phyloP scores from a whole-genome alignment of 2,797 vertebrate genomes.

The Muraenolepis orangiensis region DNA sequence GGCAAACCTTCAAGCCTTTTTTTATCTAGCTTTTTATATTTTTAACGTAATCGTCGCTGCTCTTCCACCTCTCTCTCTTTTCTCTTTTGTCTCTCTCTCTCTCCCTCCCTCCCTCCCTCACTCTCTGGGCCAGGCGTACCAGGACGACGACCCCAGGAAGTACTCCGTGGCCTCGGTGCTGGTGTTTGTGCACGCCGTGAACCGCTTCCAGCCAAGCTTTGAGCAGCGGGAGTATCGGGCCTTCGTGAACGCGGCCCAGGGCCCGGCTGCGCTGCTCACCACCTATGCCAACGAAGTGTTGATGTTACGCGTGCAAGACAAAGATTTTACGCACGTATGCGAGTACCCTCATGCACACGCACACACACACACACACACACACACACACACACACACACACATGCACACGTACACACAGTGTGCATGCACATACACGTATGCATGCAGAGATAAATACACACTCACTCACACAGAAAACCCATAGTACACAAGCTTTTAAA shows the following conservation, averaged over 20 bases:
- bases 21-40: neutral
- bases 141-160: conserved; percentile 79
- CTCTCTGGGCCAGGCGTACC: conserved; percentile 68
- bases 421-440: neutral
- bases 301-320: conserved; percentile 68
- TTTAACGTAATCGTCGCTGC: neutral
- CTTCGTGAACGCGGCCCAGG: conserved; percentile 65
- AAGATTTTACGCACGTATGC: conserved; percentile 75
- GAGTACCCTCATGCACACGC: neutral
- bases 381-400: neutral
- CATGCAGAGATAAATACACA: neutral
- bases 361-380: neutral
- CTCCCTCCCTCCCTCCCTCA: neutral
- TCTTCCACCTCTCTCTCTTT: neutral
- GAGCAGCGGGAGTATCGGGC: conserved; percentile 62
- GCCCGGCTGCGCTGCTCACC: conserved; percentile 65
- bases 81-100: conserved; percentile 3
- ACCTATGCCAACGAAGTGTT: conserved; percentile 74
- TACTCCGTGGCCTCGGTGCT: conserved; percentile 74
- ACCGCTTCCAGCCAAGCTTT: conserved; percentile 71
- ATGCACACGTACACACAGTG: neutral
- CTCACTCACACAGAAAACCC: neutral
- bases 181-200: conserved; percentile 71
- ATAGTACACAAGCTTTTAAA: neutral
- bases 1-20: too few species aligned